Percentiles rank a stretch among this genome's conserved stretches.
phyloP scores from a whole-genome alignment of 2,888 invertebrate genomes.

The Eilema sororculum region DNA sequence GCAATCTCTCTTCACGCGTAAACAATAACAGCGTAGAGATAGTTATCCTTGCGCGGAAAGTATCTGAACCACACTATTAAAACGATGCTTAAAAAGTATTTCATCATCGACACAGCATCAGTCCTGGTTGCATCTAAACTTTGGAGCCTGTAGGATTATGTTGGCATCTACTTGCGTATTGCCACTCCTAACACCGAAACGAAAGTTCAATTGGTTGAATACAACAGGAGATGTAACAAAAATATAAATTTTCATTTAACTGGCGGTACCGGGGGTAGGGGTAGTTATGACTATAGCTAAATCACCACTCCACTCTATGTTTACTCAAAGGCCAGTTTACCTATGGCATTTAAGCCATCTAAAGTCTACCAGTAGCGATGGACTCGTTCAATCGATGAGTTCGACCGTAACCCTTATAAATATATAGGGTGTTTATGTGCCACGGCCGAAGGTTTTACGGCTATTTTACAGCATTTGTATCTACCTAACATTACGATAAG shows the following conservation, averaged over 20 bases:
- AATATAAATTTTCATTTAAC: too few relatives aligned
- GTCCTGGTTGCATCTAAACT: too few relatives aligned
- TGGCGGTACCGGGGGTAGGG: too few relatives aligned
- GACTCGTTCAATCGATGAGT: neutral
- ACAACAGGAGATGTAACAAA: too few relatives aligned
- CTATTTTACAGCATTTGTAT: neutral
- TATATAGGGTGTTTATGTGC: neutral
- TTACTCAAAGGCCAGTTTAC: neutral
- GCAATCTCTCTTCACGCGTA: neutral
- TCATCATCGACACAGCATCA: too few relatives aligned
- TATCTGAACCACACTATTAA: too few relatives aligned
- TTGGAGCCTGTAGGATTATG: too few relatives aligned
- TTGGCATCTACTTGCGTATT: too few relatives aligned
- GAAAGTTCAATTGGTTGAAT: too few relatives aligned
- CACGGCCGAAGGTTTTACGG: neutral
- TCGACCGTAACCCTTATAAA: neutral
- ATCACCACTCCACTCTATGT: neutral
- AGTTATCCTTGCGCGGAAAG: neutral
- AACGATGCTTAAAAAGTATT: too few relatives aligned
- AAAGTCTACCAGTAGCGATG: constrained; percentile 1
- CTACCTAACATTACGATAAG: neutral
- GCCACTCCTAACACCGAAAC: too few relatives aligned
- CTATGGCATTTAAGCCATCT: neutral
- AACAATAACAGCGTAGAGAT: neutral
- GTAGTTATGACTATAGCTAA: neutral